Base-by-base conservation (phyloP, 2,888 invertebrate species). In the Spicauda simplicius region DNA sequence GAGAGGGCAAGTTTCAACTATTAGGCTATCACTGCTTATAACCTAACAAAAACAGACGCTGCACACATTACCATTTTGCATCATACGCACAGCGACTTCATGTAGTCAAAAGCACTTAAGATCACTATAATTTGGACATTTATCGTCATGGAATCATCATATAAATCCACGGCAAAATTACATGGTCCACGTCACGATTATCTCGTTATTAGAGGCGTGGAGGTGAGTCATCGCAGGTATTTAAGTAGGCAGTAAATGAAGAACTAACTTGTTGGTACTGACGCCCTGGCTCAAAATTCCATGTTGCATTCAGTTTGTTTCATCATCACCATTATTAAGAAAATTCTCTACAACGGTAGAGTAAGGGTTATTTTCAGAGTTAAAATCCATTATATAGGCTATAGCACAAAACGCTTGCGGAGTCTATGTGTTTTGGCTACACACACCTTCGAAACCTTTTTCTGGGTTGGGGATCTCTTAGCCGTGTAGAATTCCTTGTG, bases 141-240 rank as follows among this genome's bases (percentile, higher is more conserved):
- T 77, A 79, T 74, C 71, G 81, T 80, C 76, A 76, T 83, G 76
- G 77, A 79, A 84, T 85, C 81, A 84, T 82, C 83, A 86, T 85
- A 81, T 91, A 88, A 90, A 91, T 91, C 90, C 81, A 77, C 74
- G 74, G 70, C 76, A 71, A 87, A 88, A 91, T 92, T 89, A 86
- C 80, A 82, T 82, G 85, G 82, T 88, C 77, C 79, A 80, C 81
- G 81, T 81, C 83, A 80, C 80, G 83, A 85, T 77, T 77, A 76
- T 75, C 78, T 80, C 77, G 80, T 84, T 80, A 82, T 85, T 85
- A 83, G 73, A 74, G 80, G 54, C 48, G 30, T 33, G n/a, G 8
- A 18, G 55, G 78, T 88, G 88, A 89, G 73, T 90, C 88, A 89
- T 79, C 54, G 14, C 14, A 11, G 65, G 58, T 45, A 45, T 50